Conservation (phyloP, 2,113 vertebrate genomes). For the Harpagus bidentatus region DNA sequence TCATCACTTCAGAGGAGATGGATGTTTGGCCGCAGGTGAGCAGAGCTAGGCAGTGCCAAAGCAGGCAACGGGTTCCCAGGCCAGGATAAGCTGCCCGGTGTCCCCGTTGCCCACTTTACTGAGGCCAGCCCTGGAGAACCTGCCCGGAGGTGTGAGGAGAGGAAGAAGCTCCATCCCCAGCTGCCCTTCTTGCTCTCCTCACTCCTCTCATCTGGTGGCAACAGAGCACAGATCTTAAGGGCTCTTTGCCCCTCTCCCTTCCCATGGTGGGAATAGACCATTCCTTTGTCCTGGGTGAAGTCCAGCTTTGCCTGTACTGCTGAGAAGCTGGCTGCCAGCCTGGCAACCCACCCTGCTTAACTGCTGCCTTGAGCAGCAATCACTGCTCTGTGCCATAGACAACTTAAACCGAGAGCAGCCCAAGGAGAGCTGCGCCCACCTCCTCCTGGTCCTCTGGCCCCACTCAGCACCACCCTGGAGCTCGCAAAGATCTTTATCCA, state of each 20-base stretch:
- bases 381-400: neutral
- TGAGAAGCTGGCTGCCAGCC: neutral
- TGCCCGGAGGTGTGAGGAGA: neutral
- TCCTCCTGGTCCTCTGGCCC: neutral
- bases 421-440: fast-evolving
- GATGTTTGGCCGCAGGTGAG: neutral
- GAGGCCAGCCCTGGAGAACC: neutral
- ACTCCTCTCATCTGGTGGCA: neutral
- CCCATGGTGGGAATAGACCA: fast-evolving
- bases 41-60: neutral
- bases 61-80: neutral
- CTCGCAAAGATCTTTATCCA: neutral
- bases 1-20: neutral
- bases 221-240: too few species aligned
- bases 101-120: fast-evolving
- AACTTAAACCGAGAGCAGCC: fast-evolving
- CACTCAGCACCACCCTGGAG: neutral
- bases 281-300: neutral
- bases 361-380: neutral
- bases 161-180: neutral
- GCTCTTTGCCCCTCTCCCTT: neutral
- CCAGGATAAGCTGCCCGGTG: neutral
- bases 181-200: neutral
- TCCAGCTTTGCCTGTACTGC: neutral
- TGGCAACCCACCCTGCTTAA: neutral